These are phyloP conservation scores for Bellardia pandia DNA, from an alignment of 2,888 invertebrate genomes.

Conservation along the genomic window DNA sequence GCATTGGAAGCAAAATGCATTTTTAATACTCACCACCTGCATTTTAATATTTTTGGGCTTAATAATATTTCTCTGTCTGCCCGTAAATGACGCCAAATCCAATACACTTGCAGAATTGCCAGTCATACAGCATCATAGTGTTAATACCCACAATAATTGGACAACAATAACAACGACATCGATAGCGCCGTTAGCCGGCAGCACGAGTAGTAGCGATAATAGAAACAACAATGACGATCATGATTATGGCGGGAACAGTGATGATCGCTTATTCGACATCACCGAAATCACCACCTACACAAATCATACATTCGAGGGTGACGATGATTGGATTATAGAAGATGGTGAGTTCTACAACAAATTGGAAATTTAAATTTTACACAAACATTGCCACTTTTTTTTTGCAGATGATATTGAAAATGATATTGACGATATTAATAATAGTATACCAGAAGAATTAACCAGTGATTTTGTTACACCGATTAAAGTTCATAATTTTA, in stretches of 20 bases:
- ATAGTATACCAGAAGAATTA: constrained; percentile 77
- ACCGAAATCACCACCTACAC: constrained; percentile 74
- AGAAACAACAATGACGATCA: constrained; percentile 9
- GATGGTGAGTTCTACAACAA: constrained; percentile 62
- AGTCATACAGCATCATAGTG: constrained; percentile 2
- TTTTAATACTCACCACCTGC: constrained; percentile 74
- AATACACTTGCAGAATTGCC: constrained; percentile 15
- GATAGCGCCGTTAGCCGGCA: constrained; percentile 30
- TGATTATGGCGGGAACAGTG: constrained; percentile 35
- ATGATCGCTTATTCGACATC: constrained; percentile 63
- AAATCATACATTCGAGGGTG: constrained; percentile 77
- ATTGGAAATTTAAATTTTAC: not conserved
- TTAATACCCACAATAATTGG: constrained; percentile 30
- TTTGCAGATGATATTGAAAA: constrained; percentile 76
- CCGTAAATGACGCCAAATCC: constrained; percentile 63
- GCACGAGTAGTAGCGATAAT: constrained; percentile 2
- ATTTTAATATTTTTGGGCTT: constrained; percentile 74
- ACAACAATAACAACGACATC: constrained; percentile 55
- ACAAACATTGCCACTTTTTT: not conserved
- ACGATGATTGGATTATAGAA: constrained; percentile 75
- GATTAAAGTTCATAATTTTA: constrained; percentile 86
- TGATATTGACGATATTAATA: constrained; percentile 77
- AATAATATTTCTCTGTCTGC: constrained; percentile 75
- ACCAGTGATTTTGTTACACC: constrained; percentile 86
- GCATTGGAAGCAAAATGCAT: constrained; percentile 78